Conservation (phyloP, 2,797 vertebrate species). For the Nannoperca australis region DNA sequence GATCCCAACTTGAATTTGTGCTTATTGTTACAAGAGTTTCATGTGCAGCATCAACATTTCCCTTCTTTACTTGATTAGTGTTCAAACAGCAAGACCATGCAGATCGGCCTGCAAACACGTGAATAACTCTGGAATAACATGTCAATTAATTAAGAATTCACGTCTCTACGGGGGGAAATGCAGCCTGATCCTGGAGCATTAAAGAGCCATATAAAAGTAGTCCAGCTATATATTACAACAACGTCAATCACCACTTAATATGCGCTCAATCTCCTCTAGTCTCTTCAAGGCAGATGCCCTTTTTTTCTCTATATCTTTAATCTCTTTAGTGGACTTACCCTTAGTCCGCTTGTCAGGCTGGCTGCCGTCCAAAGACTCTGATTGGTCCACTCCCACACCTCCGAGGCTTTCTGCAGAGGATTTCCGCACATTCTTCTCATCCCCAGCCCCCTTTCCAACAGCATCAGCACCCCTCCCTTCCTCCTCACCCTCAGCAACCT, state of each 20-base stretch:
- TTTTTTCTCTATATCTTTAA: conserved; percentile 98
- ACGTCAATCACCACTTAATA: conserved; percentile 94
- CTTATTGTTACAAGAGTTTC: conserved; percentile 51
- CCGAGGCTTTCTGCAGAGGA: conserved; percentile 72
- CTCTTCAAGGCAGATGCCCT: conserved; percentile 96
- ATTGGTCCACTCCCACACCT: conserved; percentile 75
- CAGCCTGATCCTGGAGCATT: conserved; percentile 45
- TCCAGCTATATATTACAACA: conserved; percentile 54
- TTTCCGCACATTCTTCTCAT: conserved; percentile 87
- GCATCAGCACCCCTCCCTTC: conserved; percentile 71
- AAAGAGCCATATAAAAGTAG: conserved; percentile 77
- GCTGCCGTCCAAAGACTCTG: conserved; percentile 83
- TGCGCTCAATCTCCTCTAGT: conserved; percentile 98
- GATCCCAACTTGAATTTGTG: conserved; percentile 66
- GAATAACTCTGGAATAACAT: conserved; percentile 41
- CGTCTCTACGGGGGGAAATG: conserved; percentile 22
- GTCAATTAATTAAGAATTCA: conserved; percentile 55
- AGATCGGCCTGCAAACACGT: conserved; percentile 23
- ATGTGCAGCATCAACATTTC: conserved; percentile 44
- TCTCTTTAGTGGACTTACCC: conserved; percentile 93
- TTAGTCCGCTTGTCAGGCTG: conserved; percentile 86
- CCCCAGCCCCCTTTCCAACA: conserved; percentile 75
- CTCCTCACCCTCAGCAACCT: conserved; percentile 63
- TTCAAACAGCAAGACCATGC: conserved; percentile 42
- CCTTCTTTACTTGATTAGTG: conserved; percentile 66